Base-by-base conservation (phyloP, 2,888 invertebrate genomes). In the Hypomecis punctinalis region DNA sequence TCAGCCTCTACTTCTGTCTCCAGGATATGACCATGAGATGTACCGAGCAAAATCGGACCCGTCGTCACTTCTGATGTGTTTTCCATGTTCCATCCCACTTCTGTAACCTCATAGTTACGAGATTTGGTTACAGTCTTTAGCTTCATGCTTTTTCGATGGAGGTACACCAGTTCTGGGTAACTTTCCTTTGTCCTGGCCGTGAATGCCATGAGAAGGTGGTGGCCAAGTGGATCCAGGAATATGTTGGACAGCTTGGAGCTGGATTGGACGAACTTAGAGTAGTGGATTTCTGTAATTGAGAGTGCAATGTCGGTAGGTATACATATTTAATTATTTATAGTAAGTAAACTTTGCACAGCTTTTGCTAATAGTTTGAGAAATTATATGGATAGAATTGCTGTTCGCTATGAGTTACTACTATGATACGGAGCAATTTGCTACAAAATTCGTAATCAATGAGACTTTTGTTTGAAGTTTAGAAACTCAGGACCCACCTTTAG, bases 1-100 rank as follows among this genome's bases (percentile, higher is more conserved):
- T 97, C 96, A 9, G 96, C 93, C 23, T 95, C 95, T 56, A 99
- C 94, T 84, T 98, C 98, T 0, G 97, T 97, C 89, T 99, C 99
- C 86, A 98, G 95, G 68, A 99, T 96, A 49, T 97, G 92, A 0
- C 99, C 99, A 82, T 96, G 97, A 0, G 97, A 97, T 0, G 98
- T 98, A 6, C 98, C 99, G 49, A 99, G 83, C 46, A 99, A 90
- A 76, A 99, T 98, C 0, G 97, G 95, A 0, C 97, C 97, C 0
- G 98, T 97, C 0, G 95, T 94, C 0, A 83, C 87, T 65, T 96
- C 95, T 0, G 95, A 95, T 1, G 94, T 94, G 72, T 96, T 96
- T 63, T 94, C 94, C 73, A 94, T 94, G 85, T 97, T 98, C 97
- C 98, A 99, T 0, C 96, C 98, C 0, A 99, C 97, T 55, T 97